Base-by-base conservation (phyloP, 2,888 invertebrate genomes). In the Eupithecia subumbrata region DNA sequence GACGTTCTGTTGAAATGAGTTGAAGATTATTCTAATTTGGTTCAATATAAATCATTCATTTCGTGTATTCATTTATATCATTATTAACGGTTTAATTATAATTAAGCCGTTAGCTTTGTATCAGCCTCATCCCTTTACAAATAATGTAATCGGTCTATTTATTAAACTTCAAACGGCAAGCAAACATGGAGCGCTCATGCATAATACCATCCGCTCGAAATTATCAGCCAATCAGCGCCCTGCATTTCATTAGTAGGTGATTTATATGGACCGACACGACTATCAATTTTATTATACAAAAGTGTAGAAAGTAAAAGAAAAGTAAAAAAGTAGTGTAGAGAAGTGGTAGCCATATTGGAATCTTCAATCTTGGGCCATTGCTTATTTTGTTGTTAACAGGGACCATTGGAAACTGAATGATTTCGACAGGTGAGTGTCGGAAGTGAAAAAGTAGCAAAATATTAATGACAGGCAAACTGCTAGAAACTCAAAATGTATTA, bases 181-280 rank as follows among this genome's bases (percentile, higher is more conserved):
- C 25, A 40, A 40, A n/a, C 68, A n/a, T 67, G n/a, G 37, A 67
- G 25, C 22, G 43, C 64, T 66, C 67, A 68, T 72, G 72, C 72
- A 73, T 73, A 70, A 68, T 69, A 70, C 56, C 69, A 66, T 72
- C 48, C 69, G 25, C 68, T 68, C 8, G 22, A 63, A 75, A 75
- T 72, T 69, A 75, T 72, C 52, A 40, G 69, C 75, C 75, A 75
- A 75, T 75, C 75, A 75, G 30, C 72, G 69, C 43, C 9, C 45
- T 30, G 64, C 72, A 66, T 75, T 72, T 56, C 63, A 45, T 68
- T 37, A 60, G 48, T 45, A 25, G 37, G 37, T 9, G 18, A 30
- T 2, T 75, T 60, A 71, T 8, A 66, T 56, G 2, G 2, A 9
- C 37, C 72, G 69, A 72, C 69, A 75, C 68, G 71, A 67, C 71